These are phyloP conservation scores for Clanis bilineata DNA, from an alignment of 2,888 invertebrate genomes.

Conservation along the genomic window DNA sequence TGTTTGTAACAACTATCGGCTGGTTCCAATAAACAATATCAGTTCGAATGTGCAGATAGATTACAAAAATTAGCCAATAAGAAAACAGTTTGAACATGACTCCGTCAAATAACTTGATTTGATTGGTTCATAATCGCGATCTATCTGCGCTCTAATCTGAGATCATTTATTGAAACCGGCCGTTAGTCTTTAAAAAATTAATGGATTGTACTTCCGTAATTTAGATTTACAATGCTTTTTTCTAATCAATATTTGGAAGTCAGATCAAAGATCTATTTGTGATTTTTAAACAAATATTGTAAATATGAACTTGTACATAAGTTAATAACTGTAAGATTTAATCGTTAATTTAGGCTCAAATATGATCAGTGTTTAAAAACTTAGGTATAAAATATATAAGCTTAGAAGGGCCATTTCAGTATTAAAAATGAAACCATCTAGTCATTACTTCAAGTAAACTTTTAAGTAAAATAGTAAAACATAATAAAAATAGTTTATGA, in stretches of 20 bases:
- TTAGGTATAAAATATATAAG: neutral
- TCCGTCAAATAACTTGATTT: too few species aligned
- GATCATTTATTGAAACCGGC: too few species aligned
- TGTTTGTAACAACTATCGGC: too few species aligned
- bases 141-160: too few species aligned
- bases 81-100: too few species aligned
- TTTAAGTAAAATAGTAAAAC: conserved; percentile 8
- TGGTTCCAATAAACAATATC: too few species aligned
- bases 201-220: neutral
- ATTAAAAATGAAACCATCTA: conserved; percentile 3
- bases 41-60: too few species aligned
- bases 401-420: neutral
- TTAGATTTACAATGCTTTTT: neutral
- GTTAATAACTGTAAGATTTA: neutral
- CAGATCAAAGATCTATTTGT: conserved; percentile 5
- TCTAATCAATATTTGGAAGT: neutral
- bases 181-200: too few species aligned
- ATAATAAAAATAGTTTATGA: neutral
- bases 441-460: neutral
- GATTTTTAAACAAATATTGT: neutral
- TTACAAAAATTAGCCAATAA: too few species aligned
- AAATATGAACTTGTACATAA: conserved; percentile 6
- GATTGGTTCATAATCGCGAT: too few species aligned
- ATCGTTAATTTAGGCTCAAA: conserved; percentile 7
- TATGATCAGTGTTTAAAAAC: conserved; percentile 6